Evolutionary conservation across 2,113 vertebrate genomes (phyloP), one percentile per base, ranked within the genome.

Genomic region (Etheostoma spectabile): DNA sequence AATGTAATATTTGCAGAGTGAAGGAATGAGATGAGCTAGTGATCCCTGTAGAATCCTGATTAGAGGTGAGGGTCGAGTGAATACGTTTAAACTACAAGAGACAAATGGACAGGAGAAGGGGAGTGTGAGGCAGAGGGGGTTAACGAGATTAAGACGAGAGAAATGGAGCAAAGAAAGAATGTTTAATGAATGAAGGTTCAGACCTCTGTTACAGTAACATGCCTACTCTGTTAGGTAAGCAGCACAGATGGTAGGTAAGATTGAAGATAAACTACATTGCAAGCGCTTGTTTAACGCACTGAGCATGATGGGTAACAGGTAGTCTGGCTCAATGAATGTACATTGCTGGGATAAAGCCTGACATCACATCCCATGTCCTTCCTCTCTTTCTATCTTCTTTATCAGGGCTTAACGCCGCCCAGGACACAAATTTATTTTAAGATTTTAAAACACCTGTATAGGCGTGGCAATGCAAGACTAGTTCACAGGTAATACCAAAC

Each of bases 31-130:
- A 88, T 56, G 56, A 82, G 76, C 38, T 19, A 84, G 78, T 79
- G 84, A 83, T 92, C 89, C 80, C 85, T 33, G 1, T 71, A 77
- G 91, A 91, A 91, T 92, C 86, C 89, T 88, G 91, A 92, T 92
- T 80, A 90, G 87, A 89, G 80, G 19, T 67, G 77, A 88, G 86
- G 70, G 85, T 80, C 5, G 22, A 84, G 79, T 79, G 87, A 83
- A 77, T 84, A 73, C 63, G 53, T 80, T 86, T 74, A 80, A 86
- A 74, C 73, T 80, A 30, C 21, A 22, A 69, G 75, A 89, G 84
- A 75, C 69, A 74, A 69, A 49, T 8, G 72, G 82, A 84, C 77
- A 27, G 7, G 12, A 74, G 45, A 52, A 64, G 46, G 38, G 59
- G 72, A 59, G 53, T 11, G 22, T 13, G 64, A 70, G 74, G 69